Percentiles rank a stretch among this genome's conserved stretches.
These are phyloP conservation scores for Masticophis lateralis DNA, from an alignment of 2,797 vertebrate species.

Conservation along the genomic window DNA sequence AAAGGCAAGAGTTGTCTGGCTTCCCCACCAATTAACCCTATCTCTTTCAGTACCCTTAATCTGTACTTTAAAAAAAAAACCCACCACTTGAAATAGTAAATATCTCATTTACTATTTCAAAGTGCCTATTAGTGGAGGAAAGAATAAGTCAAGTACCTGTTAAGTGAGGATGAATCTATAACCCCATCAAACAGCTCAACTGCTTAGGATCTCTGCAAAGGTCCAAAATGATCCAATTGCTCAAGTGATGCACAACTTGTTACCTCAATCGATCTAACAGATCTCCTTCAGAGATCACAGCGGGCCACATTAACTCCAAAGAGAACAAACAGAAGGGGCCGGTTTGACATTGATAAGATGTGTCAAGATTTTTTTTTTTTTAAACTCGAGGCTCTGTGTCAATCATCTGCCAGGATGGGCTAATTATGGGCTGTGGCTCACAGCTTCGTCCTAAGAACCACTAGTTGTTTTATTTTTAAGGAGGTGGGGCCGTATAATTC, in stretches of 20 bases:
- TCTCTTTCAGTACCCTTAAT: not conserved
- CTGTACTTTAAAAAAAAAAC: not conserved
- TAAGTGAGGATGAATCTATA: too few species aligned
- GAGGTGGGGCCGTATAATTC: not conserved
- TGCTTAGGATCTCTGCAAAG: not conserved
- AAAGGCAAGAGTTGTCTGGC: not conserved
- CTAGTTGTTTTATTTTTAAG: not conserved
- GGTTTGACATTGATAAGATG: not conserved
- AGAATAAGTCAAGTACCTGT: not conserved
- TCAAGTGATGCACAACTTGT: not conserved
- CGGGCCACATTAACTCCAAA: not conserved
- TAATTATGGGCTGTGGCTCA: not conserved
- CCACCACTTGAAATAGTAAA: not conserved
- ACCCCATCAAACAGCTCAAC: not conserved
- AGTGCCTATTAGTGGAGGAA: not conserved
- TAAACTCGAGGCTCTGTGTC: not conserved
- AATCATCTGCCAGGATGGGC: not conserved
- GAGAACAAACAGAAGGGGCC: not conserved
- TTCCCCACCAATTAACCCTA: not conserved
- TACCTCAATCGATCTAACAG: not conserved
- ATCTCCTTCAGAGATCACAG: not conserved
- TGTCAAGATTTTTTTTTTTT: not conserved
- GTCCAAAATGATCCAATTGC: not conserved
- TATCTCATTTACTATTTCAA: not conserved
- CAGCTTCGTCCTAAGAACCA: not conserved